Conservation (phyloP, 2,113 vertebrate genomes). For the Caranx ignobilis region DNA sequence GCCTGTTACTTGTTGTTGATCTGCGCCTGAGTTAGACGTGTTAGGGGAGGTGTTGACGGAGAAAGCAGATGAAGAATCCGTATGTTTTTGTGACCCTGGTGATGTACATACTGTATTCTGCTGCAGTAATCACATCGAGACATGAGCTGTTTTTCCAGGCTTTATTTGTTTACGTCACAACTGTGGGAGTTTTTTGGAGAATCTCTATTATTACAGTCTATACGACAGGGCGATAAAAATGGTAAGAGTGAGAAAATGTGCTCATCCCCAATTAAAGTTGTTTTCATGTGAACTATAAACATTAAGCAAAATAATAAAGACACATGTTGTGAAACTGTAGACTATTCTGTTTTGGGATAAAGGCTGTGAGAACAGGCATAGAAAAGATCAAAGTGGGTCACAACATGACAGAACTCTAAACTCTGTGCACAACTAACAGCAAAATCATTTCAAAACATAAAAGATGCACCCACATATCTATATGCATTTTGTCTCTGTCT, state of each 20-base stretch:
- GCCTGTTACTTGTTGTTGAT: conserved; percentile 22
- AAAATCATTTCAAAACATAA: background rate
- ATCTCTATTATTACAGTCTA: background rate
- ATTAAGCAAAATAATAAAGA: background rate
- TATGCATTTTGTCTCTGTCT: background rate
- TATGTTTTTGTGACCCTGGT: conserved; percentile 39
- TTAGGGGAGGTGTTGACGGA: conserved; percentile 4
- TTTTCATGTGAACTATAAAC: background rate
- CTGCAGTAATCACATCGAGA: background rate
- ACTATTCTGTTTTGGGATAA: background rate
- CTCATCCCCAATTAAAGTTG: background rate
- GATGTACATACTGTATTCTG: background rate
- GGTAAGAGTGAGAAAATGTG: background rate
- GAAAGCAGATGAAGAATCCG: conserved; percentile 36
- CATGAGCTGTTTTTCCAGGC: background rate
- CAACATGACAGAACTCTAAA: background rate
- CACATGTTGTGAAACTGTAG: background rate
- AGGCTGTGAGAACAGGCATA: too few relatives aligned
- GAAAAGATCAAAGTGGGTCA: too few relatives aligned
- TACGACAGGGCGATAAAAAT: background rate
- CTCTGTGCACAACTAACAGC: too few relatives aligned
- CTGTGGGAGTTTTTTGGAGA: background rate
- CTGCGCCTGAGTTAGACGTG: background rate
- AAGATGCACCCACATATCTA: background rate
- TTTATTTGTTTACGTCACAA: background rate